Evolutionary conservation across 2,888 invertebrate genomes (phyloP).

Genomic region (Parapristionchus giblindavisi): DNA sequence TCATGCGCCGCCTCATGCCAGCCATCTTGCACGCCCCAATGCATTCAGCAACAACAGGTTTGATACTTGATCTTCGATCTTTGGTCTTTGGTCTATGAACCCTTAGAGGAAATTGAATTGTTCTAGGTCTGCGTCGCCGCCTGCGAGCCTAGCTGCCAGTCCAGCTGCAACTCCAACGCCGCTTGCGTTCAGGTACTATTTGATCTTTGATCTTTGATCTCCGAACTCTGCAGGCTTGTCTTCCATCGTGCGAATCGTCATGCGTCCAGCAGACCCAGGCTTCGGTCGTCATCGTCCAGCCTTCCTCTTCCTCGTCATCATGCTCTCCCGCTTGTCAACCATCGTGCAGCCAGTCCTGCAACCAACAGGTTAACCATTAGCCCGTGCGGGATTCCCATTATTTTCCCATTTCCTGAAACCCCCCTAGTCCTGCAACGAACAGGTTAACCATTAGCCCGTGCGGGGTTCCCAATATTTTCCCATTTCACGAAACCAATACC

Average conservation of each 20-base stretch:
- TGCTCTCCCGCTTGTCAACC: constrained; percentile 40
- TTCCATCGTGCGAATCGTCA: constrained; percentile 60
- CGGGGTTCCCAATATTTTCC: neutral
- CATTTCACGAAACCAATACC: neutral
- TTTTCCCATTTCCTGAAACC: neutral
- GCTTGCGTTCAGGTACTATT: constrained; percentile 55
- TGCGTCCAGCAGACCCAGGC: constrained; percentile 54
- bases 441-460: neutral
- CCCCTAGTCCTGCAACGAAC: neutral
- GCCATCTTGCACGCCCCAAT: constrained; percentile 55
- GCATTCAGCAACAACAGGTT: constrained; percentile 59
- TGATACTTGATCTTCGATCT: neutral
- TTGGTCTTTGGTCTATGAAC: neutral
- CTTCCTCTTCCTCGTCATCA: constrained; percentile 34
- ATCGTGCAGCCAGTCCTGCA: constrained; percentile 39
- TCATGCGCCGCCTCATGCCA: constrained; percentile 47
- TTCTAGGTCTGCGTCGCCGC: constrained; percentile 51
- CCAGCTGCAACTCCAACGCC: constrained; percentile 58
- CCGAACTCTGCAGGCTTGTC: constrained; percentile 47
- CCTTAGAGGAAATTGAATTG: too few species aligned
- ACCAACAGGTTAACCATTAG: constrained; percentile 30
- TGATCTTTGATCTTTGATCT: neutral
- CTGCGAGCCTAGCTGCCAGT: constrained; percentile 58
- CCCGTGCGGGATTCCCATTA: neutral
- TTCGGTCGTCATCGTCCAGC: constrained; percentile 44